These are phyloP conservation scores for Sycophaga agraensis DNA, from an alignment of 1,140 invertebrate species.

Conservation along the genomic window DNA sequence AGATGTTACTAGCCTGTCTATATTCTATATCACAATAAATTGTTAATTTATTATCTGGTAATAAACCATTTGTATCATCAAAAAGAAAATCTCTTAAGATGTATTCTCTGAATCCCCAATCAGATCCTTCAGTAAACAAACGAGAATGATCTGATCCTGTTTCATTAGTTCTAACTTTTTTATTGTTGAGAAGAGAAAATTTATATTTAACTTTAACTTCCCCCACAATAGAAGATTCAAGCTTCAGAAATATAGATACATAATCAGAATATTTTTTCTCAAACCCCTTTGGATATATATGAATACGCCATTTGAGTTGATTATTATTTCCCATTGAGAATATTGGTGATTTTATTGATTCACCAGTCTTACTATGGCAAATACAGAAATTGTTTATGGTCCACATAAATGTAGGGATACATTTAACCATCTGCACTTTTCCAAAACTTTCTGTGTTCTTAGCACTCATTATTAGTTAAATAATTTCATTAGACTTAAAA, in stretches of 20 bases:
- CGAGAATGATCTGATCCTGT: neutral
- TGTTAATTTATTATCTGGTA: neutral
- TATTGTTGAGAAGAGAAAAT: neutral
- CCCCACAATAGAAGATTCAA: neutral
- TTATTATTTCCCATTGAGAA: constrained; percentile 98
- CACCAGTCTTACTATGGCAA: constrained; percentile 98
- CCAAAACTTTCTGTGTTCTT: neutral
- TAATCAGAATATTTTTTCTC: neutral
- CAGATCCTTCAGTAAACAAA: neutral
- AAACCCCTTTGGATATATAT: constrained; percentile 9
- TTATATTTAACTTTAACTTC: constrained; percentile 2
- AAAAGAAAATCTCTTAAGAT: neutral
- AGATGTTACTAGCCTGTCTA: neutral
- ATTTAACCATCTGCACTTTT: neutral
- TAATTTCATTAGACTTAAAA: too few relatives aligned
- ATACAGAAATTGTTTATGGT: constrained; percentile 99
- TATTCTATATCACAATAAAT: neutral
- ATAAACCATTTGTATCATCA: neutral
- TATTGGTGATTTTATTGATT: constrained; percentile 98
- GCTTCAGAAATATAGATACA: neutral
- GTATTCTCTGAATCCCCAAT: constrained; percentile 4
- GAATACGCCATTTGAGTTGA: constrained; percentile 91
- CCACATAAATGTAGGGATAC: constrained; percentile 74
- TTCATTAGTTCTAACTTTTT: neutral
- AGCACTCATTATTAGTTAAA: too few relatives aligned